phyloP scores from a whole-genome alignment of 2,888 invertebrate genomes.

The Erannis defoliaria region DNA sequence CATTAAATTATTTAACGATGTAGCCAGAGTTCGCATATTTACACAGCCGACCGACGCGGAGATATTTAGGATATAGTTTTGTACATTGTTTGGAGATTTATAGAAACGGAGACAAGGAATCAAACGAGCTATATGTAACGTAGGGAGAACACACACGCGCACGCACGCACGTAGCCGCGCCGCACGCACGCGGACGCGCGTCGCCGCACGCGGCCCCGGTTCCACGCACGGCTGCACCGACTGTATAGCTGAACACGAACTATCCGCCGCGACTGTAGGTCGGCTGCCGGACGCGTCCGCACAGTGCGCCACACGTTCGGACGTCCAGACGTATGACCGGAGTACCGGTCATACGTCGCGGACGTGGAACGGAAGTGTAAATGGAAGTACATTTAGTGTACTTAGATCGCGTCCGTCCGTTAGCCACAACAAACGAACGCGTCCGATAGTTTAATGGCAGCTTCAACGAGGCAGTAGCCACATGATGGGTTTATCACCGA shows the following conservation, averaged over 20 bases:
- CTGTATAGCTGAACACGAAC: neutral
- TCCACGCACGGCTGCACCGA: neutral
- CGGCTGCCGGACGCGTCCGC: too few species aligned
- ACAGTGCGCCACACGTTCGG: too few species aligned
- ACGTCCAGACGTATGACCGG: too few species aligned
- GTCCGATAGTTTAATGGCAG: too few species aligned
- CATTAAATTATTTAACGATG: constrained; percentile 15
- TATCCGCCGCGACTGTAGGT: too few species aligned
- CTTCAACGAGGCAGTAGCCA: too few species aligned
- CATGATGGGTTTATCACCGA: too few species aligned
- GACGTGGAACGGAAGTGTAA: too few species aligned
- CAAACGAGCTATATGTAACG: constrained; percentile 23
- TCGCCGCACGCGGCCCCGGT: neutral
- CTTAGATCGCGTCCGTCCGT: too few species aligned
- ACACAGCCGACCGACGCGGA: constrained; percentile 15
- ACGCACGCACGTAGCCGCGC: neutral
- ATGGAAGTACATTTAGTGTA: too few species aligned
- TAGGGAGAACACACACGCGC: constrained; percentile 14
- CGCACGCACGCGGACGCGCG: neutral
- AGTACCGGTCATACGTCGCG: too few species aligned
- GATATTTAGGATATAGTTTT: constrained; percentile 30
- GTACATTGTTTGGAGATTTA: constrained; percentile 28
- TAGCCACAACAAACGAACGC: too few species aligned
- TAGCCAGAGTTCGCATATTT: constrained; percentile 27
- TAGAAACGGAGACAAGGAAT: constrained; percentile 32